Percentiles rank a stretch among this genome's conserved stretches.
These are phyloP conservation scores for Drosophila lacteicornis DNA, from an alignment of 1,140 invertebrate genomes.

Conservation along the genomic window DNA sequence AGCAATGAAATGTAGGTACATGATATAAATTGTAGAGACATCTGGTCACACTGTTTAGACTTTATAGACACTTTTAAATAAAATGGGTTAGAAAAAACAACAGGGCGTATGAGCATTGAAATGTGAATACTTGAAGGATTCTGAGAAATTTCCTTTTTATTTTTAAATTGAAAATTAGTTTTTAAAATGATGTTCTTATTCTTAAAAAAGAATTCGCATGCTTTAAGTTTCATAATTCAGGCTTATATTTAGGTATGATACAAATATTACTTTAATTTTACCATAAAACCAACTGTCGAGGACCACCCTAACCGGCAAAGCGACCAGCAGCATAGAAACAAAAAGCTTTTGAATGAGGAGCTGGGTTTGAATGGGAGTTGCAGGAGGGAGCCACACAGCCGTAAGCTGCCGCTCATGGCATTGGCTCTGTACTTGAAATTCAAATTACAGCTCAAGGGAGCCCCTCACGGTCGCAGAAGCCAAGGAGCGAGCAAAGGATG, in stretches of 20 bases:
- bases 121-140: no score
- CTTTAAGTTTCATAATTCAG: not conserved
- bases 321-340: slow-evolving; percentile 50
- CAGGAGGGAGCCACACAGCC: slow-evolving; percentile 1
- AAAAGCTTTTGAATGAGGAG: slow-evolving; percentile 21
- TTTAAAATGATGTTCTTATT: no score
- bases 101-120: not conserved
- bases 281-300: not conserved
- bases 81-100: no score
- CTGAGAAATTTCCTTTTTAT: not conserved
- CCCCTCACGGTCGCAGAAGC: not conserved
- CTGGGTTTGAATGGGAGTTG: not conserved
- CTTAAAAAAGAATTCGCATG: no score
- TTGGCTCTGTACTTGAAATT: slow-evolving; percentile 67
- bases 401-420: slow-evolving; percentile 34
- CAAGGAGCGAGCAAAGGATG: slow-evolving; percentile 9
- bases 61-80: no score
- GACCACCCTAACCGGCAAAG: slow-evolving; percentile 7
- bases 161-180: no score
- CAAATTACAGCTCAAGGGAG: slow-evolving; percentile 72
- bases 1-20: not conserved
- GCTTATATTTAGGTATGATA: not conserved
- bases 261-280: not conserved
- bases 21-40: not conserved
- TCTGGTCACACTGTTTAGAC: no score